phyloP scores from a whole-genome alignment of 2,888 invertebrate species.

The Idaea dimidiata region DNA sequence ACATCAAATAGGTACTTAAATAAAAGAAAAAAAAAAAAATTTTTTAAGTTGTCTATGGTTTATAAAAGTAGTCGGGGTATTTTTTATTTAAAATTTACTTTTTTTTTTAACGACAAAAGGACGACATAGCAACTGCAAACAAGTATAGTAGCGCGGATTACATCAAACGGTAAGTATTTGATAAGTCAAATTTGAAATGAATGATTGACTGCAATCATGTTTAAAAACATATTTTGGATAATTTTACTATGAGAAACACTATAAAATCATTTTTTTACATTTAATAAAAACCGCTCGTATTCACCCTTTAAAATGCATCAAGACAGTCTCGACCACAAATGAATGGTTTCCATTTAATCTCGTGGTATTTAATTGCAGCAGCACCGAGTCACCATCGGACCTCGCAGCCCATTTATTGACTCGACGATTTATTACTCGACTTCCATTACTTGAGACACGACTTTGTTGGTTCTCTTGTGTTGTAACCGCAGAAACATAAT shows the following conservation, averaged over 20 bases:
- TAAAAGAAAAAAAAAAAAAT: too few relatives aligned
- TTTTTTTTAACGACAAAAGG: too few relatives aligned
- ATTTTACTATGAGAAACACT: background rate
- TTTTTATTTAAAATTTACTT: too few relatives aligned
- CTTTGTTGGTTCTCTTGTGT: constrained; percentile 4
- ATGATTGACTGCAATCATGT: too few relatives aligned
- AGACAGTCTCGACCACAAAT: constrained; percentile 62
- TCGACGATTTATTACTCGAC: constrained; percentile 59
- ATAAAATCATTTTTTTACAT: constrained; percentile 5
- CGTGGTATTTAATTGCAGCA: constrained; percentile 72
- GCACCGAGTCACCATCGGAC: constrained; percentile 56
- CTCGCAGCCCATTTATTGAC: constrained; percentile 62
- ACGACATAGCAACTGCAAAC: too few relatives aligned
- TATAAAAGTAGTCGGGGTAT: too few relatives aligned
- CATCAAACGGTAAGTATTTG: too few relatives aligned
- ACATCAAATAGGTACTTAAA: too few relatives aligned
- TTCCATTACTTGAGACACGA: constrained; percentile 12
- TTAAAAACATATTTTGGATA: too few relatives aligned
- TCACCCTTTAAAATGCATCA: constrained; percentile 31
- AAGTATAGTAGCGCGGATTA: too few relatives aligned
- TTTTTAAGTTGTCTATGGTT: too few relatives aligned
- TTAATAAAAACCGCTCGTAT: constrained; percentile 22
- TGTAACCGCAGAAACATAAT: constrained; percentile 17
- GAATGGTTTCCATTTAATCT: constrained; percentile 74
- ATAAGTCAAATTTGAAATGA: too few relatives aligned